phyloP scores from a whole-genome alignment of 1,140 invertebrate species.

The Thereuonema tuberculata region DNA sequence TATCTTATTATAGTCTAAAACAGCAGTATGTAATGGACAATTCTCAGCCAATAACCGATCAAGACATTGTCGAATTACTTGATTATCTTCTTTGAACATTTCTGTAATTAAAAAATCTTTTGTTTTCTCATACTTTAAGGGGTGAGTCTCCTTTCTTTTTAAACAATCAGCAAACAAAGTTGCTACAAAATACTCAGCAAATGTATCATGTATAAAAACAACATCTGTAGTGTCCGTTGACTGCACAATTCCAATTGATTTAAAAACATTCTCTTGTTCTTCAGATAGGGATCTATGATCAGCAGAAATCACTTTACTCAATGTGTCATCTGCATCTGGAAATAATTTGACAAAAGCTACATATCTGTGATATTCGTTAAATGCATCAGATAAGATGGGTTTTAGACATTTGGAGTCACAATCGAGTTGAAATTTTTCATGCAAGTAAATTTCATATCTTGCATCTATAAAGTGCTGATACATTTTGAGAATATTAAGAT shows the following conservation, averaged over 20 bases:
- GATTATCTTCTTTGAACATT: not conserved
- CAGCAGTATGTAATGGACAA: too few relatives aligned
- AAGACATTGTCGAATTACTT: too few relatives aligned
- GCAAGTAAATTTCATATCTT: not conserved
- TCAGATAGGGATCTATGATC: not conserved
- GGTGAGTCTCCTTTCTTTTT: not conserved
- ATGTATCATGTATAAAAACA: not conserved
- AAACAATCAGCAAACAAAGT: not conserved
- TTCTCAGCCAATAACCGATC: too few relatives aligned
- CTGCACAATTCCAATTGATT: not conserved
- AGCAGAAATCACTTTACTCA: not conserved
- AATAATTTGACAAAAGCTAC: not conserved
- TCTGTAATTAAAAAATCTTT: not conserved
- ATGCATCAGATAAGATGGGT: not conserved
- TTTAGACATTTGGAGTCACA: not conserved
- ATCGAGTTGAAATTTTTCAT: not conserved
- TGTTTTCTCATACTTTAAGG: not conserved
- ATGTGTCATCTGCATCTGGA: too few relatives aligned
- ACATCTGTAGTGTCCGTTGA: not conserved
- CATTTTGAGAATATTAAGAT: not conserved
- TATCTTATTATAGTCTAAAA: too few relatives aligned
- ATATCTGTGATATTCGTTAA: not conserved
- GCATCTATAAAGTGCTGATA: not conserved
- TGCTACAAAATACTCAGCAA: too few relatives aligned
- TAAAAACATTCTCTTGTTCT: not conserved